phyloP scores from a whole-genome alignment of 1,140 invertebrate species.

The Pentalonia nigronervosa region DNA sequence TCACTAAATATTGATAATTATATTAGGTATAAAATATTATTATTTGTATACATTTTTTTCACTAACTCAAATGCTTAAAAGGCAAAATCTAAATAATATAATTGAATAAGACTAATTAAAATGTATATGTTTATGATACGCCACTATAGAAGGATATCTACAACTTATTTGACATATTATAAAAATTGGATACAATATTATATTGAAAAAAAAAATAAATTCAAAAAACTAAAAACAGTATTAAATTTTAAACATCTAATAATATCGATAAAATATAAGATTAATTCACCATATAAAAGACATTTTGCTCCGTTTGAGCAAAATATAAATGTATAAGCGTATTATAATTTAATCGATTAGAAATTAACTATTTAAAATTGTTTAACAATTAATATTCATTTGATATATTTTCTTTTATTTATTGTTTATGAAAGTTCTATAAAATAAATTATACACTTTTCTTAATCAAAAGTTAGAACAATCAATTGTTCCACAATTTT shows the following conservation, averaged over 20 bases:
- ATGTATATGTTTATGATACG: neutral
- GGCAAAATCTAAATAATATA: neutral
- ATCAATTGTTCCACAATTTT: neutral
- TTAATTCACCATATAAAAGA: neutral
- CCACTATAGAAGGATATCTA: neutral
- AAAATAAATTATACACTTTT: neutral
- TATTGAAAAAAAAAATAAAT: neutral
- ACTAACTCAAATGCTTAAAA: no score
- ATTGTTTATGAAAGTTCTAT: neutral
- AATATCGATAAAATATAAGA: neutral
- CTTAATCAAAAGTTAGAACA: conserved; percentile 9
- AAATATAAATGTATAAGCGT: neutral
- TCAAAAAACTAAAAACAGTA: neutral
- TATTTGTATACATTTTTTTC: neutral
- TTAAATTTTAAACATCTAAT: neutral
- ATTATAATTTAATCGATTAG: neutral
- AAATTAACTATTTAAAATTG: neutral
- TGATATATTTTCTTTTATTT: neutral
- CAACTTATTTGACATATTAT: neutral
- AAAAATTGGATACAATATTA: neutral
- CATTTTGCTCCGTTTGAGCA: neutral
- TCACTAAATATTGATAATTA: neutral
- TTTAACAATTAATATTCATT: neutral
- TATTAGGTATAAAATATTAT: neutral
- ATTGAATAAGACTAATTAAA: neutral